These are phyloP conservation scores for Yponomeuta malinellus DNA, from an alignment of 2,888 invertebrate species.

Conservation along the genomic window DNA sequence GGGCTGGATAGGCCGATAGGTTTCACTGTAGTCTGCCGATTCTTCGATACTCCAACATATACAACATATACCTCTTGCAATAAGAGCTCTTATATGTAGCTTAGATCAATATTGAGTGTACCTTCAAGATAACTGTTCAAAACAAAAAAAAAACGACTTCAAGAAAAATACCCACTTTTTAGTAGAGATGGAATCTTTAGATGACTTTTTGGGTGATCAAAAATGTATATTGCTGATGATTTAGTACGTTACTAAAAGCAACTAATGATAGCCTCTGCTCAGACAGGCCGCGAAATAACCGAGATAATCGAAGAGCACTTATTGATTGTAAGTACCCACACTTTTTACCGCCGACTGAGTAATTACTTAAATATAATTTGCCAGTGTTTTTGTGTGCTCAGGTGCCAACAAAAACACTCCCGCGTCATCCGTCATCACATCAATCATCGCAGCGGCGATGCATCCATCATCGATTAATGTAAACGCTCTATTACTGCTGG, in stretches of 20 bases:
- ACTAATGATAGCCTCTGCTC: background rate
- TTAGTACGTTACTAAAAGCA: background rate
- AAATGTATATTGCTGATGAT: too few relatives aligned
- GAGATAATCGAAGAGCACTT: background rate
- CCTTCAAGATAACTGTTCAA: too few relatives aligned
- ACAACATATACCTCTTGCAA: too few relatives aligned
- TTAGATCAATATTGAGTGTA: too few relatives aligned
- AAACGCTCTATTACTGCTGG: background rate
- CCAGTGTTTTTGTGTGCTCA: background rate
- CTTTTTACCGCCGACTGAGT: background rate
- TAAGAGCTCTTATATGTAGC: too few relatives aligned
- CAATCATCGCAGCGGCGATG: background rate
- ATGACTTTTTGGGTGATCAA: too few relatives aligned
- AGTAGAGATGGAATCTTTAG: too few relatives aligned
- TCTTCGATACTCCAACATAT: too few relatives aligned
- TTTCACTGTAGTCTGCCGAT: too few relatives aligned
- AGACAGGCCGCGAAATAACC: background rate
- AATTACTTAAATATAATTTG: background rate
- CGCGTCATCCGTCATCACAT: background rate
- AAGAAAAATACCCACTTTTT: too few relatives aligned
- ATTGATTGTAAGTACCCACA: background rate
- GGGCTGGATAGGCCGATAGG: too few relatives aligned
- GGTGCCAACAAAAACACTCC: background rate
- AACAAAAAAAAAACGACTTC: too few relatives aligned
- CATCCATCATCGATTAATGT: constrained; percentile 1